Conservation (phyloP, 2,113 vertebrate genomes). For the Vimba vimba region DNA sequence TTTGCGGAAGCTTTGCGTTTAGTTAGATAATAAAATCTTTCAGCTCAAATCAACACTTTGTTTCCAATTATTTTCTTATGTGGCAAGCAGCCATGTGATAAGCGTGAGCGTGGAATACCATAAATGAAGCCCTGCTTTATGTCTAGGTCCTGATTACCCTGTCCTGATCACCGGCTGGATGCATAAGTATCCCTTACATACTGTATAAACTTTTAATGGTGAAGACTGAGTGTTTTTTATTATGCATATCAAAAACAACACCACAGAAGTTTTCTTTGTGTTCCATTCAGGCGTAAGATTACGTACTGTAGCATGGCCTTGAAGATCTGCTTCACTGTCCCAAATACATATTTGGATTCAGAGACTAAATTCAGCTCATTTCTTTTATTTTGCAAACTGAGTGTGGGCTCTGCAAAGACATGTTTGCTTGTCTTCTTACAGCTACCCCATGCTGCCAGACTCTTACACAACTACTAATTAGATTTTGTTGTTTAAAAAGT, state of each 20-base stretch:
- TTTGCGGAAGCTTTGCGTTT: too few species aligned
- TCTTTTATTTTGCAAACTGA: not conserved
- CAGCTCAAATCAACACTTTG: not conserved
- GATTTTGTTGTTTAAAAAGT: constrained; percentile 9
- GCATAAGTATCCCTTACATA: not conserved
- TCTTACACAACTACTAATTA: not conserved
- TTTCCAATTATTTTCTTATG: not conserved
- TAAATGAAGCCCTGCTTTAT: not conserved
- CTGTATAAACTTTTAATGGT: not conserved
- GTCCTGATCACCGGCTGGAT: not conserved
- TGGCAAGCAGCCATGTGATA: not conserved
- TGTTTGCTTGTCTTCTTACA: not conserved
- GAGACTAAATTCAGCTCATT: not conserved
- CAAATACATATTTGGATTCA: not conserved
- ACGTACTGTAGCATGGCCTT: not conserved
- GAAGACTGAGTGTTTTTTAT: not conserved
- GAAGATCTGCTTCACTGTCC: not conserved
- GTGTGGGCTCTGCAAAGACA: not conserved
- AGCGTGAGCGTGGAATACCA: not conserved
- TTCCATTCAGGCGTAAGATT: not conserved
- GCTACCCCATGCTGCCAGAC: not conserved
- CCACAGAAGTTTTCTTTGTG: not conserved
- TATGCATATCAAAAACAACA: not conserved
- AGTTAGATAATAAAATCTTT: not conserved
- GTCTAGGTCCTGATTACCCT: too few species aligned